These are phyloP conservation scores for Spisula subtruncata DNA, from an alignment of 2,888 invertebrate genomes.

Conservation along the genomic window DNA sequence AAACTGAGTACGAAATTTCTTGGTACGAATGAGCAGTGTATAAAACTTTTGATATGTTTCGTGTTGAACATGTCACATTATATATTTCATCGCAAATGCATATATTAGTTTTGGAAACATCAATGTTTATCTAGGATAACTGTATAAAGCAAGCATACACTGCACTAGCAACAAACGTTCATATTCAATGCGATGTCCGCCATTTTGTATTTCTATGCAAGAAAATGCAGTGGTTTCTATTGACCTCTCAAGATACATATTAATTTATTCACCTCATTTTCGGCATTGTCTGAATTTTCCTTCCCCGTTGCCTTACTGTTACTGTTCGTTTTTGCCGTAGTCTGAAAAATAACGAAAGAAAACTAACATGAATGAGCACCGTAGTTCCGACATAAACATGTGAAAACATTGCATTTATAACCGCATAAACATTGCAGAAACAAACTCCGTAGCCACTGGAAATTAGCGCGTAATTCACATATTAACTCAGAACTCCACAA, in stretches of 20 bases:
- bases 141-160: neutral
- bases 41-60: neutral
- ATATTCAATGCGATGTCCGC: slow-evolving; percentile 67
- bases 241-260: neutral
- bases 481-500: slow-evolving; percentile 33
- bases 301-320: slow-evolving; percentile 80
- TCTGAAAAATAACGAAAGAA: slow-evolving; percentile 73
- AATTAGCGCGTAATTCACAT: neutral
- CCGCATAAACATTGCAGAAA: neutral
- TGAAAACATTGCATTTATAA: slow-evolving; percentile 33
- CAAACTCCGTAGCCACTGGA: neutral
- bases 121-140: neutral
- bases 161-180: slow-evolving; percentile 45
- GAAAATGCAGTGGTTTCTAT: slow-evolving; percentile 54
- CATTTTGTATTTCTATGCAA: slow-evolving; percentile 82
- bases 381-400: slow-evolving; percentile 50
- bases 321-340: slow-evolving; percentile 80
- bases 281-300: slow-evolving; percentile 83
- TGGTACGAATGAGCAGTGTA: neutral
- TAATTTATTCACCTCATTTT: slow-evolving; percentile 80
- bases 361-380: slow-evolving; percentile 19
- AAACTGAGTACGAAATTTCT: slow-evolving; percentile 1
- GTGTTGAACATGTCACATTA: neutral
- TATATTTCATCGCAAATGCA: neutral
- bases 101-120: neutral